These are phyloP conservation scores for Tragelaphus imberbis DNA, from an alignment of 2,113 vertebrate species.

Conservation along the genomic window DNA sequence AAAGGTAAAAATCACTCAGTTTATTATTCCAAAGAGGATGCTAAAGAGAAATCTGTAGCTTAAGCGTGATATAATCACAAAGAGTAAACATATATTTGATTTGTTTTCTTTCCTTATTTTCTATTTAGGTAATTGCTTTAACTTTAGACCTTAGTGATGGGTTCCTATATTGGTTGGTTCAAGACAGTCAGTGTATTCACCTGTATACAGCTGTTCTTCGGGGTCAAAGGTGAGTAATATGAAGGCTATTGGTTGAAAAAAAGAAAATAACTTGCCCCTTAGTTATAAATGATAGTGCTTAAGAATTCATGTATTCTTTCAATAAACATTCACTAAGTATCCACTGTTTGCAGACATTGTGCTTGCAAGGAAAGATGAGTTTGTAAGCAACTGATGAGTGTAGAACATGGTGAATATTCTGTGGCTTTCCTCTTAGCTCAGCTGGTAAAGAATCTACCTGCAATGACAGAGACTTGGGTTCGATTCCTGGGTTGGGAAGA, in stretches of 20 bases:
- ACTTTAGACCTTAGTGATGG: constrained; percentile 75
- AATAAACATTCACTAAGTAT: not conserved
- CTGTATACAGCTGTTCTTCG: constrained; percentile 73
- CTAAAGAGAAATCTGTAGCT: not conserved
- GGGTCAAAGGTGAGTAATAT: constrained; percentile 30
- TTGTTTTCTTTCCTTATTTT: constrained; percentile 12
- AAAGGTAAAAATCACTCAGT: not conserved
- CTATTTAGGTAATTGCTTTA: constrained; percentile 77
- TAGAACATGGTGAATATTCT: not conserved
- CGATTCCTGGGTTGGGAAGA: not conserved
- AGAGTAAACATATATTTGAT: not conserved
- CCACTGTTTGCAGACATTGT: not conserved
- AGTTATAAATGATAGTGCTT: not conserved
- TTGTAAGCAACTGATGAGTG: not conserved
- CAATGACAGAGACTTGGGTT: not conserved
- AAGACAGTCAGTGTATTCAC: constrained; percentile 75
- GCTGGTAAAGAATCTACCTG: not conserved
- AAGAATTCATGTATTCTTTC: not conserved
- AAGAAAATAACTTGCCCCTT: not conserved
- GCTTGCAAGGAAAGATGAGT: not conserved
- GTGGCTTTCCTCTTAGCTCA: not conserved
- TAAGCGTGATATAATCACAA: not conserved
- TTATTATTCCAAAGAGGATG: not conserved
- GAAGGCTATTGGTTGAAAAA: not conserved
- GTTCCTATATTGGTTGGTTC: constrained; percentile 82